Base-by-base conservation (phyloP, 2,113 vertebrate species). In the Corythornis cristatus region DNA sequence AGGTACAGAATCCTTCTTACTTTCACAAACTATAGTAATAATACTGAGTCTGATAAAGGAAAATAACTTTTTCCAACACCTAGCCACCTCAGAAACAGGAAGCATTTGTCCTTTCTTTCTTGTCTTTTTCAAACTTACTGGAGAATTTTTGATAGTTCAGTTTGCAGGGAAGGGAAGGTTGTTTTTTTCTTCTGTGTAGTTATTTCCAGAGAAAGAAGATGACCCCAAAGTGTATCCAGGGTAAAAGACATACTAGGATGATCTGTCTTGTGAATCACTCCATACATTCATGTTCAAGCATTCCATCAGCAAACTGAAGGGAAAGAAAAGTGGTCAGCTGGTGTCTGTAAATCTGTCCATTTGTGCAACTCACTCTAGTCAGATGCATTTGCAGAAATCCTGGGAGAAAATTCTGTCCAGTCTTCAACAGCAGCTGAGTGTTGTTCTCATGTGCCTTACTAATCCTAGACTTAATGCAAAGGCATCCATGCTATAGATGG, bases 281-380 rank as follows among this genome's bases (percentile, higher is more conserved):
- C 35, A 26, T 60, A 61, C 35, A 37, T 83, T 83, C 45, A 13
- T 25, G 25, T 83, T 28, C 46, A 54, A 89, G 81, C 10, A 79
- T 72, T 88, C 58, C 42, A 72, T 84, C 80, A 86, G 3, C 50
- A 77, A 48, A 25, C 46, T 37, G 79, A 90, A 85, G 18, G 57
- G 28, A 87, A 77, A 81, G 74, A 57, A 21, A 65, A 62, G 46
- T 57, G 70, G 48, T 92, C 83, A 89, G 35, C 88, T 91, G 85
- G 56, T 88, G 50, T 45, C 68, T 94, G 45, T 87, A 83, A 93
- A 93, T 88, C 61, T 78, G 22, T 65, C 75, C 40, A 33, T 2
- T 66, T 54, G 13, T 68, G 28, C 71, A 89, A 61, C 53, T 88
- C 78, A 75, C 31, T 94, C 70, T 12, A n/a, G 48, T 28, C 64